Evolutionary conservation across 2,797 vertebrate genomes (phyloP), one percentile per base, ranked within the genome.

Genomic region (Chelon auratus): DNA sequence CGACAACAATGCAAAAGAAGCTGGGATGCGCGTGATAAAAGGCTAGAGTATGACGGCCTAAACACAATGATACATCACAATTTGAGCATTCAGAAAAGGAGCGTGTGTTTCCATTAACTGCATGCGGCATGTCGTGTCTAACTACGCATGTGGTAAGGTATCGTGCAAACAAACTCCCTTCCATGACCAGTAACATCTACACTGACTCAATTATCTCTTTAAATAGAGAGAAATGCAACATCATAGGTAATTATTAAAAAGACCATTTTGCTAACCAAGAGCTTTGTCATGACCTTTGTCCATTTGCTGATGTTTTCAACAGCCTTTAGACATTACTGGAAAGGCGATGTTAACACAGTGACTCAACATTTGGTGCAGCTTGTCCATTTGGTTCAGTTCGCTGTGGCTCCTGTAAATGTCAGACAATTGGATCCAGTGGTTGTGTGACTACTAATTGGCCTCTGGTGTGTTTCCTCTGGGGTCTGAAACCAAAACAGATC

Each of bases 41-140:
- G 43, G 15, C 15, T 45, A 45, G 39, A 76, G 18, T 13, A 18
- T 62, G 48, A 81, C 61, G 20, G 17, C 45, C 20, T 24, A 11
- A 75, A 51, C 22, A 52, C 15, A n/a, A 14, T 12, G 33, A 15
- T 67, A 80, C 45, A 64, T 76, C 52, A 74, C 56, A 53, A 1
- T 22, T 48, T 22, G 18, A 75, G 47, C 9, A 20, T 67, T 69
- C 37, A 18, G 36, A 39, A 59, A 24, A 17, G n/a, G 4, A 58
- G 42, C 33, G 5, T n/a, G 14, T 59, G 15, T 17, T 57, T n/a
- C 40, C 22, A 30, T 51, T 53, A 7, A 50, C 10, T 52, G 39
- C 42, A 43, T 15, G 30, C 9, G 4, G 3, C 30, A 65, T 50
- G 9, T 52, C 30, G 59, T 60, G 45, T 15, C 37, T 77, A 55